Evolutionary conservation across 2,888 invertebrate species (phyloP).

Genomic region (Serrognathus titanus): DNA sequence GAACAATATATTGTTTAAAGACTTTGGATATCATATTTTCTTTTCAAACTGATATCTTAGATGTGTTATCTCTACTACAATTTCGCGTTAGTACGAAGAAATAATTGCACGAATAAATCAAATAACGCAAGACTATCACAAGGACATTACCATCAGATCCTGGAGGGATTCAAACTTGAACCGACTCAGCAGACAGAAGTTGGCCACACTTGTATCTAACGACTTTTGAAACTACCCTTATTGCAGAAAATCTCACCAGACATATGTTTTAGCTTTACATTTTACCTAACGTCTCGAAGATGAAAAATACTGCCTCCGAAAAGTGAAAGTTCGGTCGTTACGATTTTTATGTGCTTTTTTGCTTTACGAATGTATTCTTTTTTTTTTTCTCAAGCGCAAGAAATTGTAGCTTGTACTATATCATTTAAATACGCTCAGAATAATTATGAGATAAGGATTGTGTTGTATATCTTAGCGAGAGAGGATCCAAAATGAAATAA

Average conservation of each 20-base stretch:
- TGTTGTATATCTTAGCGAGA: too few relatives aligned
- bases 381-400: too few relatives aligned
- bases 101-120: slow-evolving; percentile 11
- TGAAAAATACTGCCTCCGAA: not conserved
- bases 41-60: too few relatives aligned
- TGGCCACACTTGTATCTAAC: slow-evolving; percentile 39
- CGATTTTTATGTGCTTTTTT: not conserved
- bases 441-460: too few relatives aligned
- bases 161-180: slow-evolving; percentile 22
- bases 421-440: too few relatives aligned
- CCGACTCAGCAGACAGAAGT: slow-evolving; percentile 32
- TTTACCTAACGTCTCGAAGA: slow-evolving; percentile 2
- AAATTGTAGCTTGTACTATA: too few relatives aligned
- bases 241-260: slow-evolving; percentile 28
- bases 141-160: slow-evolving; percentile 18
- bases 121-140: slow-evolving; percentile 14
- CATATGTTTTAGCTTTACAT: slow-evolving; percentile 12
- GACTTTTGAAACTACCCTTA: slow-evolving; percentile 42
- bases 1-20: too few relatives aligned
- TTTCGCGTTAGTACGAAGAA: not conserved
- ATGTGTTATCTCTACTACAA: slow-evolving; percentile 8
- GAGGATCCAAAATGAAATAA: slow-evolving; percentile 24
- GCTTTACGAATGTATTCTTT: too few relatives aligned
- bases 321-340: not conserved
- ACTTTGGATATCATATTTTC: too few relatives aligned